phyloP scores from a whole-genome alignment of 1,140 invertebrate genomes.

The Leptopilina clavipes region DNA sequence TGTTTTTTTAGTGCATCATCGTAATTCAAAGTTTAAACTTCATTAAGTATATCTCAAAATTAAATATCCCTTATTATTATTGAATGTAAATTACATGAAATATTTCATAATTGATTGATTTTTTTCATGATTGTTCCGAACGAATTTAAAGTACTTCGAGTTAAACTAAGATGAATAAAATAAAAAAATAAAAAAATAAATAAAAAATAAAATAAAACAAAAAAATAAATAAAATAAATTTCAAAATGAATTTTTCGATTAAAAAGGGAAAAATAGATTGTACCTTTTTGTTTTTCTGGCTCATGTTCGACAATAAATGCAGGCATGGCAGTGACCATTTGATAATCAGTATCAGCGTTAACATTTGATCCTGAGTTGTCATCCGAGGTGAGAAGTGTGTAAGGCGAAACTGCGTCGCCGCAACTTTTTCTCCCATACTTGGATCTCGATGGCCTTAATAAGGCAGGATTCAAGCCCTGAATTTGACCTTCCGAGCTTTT shows the following conservation, averaged over 20 bases:
- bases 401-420: conserved; percentile 62
- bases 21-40: background rate
- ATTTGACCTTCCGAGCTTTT: conserved; percentile 59
- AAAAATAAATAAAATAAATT: no score
- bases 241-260: no score
- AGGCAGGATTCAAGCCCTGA: conserved; percentile 56
- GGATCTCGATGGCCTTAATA: conserved; percentile 61
- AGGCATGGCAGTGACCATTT: conserved; percentile 76
- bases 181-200: no score
- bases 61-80: background rate
- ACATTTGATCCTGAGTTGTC: conserved; percentile 57
- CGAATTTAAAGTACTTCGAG: no score
- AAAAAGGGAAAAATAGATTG: no score
- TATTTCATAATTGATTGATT: background rate
- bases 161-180: no score
- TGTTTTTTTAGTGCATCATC: background rate
- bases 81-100: background rate
- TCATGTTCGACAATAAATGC: conserved; percentile 76
- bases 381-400: conserved; percentile 59
- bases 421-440: conserved; percentile 70
- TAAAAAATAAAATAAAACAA: background rate
- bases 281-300: conserved; percentile 70
- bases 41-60: background rate
- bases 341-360: conserved; percentile 70
- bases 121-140: background rate